These are phyloP conservation scores for Austrolebias charrua DNA, from an alignment of 2,797 vertebrate species.

Conservation along the genomic window DNA sequence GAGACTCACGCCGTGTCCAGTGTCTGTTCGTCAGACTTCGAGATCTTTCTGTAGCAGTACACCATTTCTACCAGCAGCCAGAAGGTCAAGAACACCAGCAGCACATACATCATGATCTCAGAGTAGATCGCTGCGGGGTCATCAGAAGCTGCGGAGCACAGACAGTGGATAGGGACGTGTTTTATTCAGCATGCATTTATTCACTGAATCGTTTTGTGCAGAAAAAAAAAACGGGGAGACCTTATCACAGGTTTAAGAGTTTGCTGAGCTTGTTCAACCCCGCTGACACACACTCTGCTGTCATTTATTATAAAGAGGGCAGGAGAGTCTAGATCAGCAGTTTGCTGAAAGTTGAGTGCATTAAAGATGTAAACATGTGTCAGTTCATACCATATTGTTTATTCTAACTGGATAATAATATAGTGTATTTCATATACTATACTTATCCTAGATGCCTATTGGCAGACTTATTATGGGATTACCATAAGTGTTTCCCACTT, in stretches of 20 bases:
- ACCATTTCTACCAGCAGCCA: constrained; percentile 97
- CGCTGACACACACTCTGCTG: constrained; percentile 20
- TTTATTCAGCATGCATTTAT: constrained; percentile 52
- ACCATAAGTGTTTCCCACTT: background rate
- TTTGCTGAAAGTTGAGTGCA: background rate
- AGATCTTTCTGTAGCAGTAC: constrained; percentile 98
- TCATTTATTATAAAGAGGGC: constrained; percentile 4
- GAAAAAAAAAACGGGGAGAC: constrained; percentile 16
- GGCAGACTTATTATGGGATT: background rate
- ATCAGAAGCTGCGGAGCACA: constrained; percentile 77
- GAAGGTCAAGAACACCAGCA: constrained; percentile 92
- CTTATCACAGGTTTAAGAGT: constrained; percentile 14
- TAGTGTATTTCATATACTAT: background rate
- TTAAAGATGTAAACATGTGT: background rate
- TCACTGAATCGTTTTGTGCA: constrained; percentile 14
- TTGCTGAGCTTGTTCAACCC: constrained; percentile 24
- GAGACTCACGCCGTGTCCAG: constrained; percentile 91
- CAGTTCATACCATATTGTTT: background rate
- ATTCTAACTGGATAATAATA: background rate
- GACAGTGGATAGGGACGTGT: constrained; percentile 37
- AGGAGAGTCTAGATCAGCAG: background rate
- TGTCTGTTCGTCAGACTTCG: constrained; percentile 88
- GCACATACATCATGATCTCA: constrained; percentile 96
- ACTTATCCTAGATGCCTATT: background rate
- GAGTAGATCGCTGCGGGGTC: constrained; percentile 89